These are phyloP conservation scores for Drosophila littoralis DNA, from an alignment of 1,140 invertebrate species.

Conservation along the genomic window DNA sequence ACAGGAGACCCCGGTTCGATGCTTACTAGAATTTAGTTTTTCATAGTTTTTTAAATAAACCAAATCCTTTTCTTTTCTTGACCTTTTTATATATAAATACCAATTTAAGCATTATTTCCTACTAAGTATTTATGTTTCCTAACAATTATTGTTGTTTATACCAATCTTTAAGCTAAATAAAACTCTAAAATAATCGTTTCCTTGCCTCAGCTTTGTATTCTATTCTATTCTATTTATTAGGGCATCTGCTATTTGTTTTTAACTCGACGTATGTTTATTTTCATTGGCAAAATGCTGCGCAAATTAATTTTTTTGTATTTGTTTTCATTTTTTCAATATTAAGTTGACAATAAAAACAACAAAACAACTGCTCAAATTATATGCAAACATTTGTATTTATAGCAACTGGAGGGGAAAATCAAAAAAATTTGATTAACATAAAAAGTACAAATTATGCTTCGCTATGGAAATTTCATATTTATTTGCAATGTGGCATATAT, in stretches of 20 bases:
- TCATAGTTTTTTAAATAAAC: too few species aligned
- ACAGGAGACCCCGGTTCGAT: too few species aligned
- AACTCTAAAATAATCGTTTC: too few species aligned
- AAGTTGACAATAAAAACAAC: slow-evolving; percentile 23
- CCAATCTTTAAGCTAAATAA: too few species aligned
- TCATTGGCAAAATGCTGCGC: slow-evolving; percentile 56
- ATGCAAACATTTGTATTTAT: slow-evolving; percentile 25
- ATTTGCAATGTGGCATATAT: not conserved
- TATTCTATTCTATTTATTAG: slow-evolving; percentile 15
- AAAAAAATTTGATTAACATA: not conserved
- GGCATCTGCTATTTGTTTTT: slow-evolving; percentile 21
- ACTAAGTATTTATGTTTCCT: too few species aligned
- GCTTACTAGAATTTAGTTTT: too few species aligned
- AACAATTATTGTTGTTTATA: too few species aligned
- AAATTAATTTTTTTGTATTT: slow-evolving; percentile 46
- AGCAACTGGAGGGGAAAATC: not conserved
- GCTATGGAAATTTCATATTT: slow-evolving; percentile 11
- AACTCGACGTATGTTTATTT: slow-evolving; percentile 30
- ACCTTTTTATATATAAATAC: too few species aligned
- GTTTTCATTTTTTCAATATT: slow-evolving; percentile 5
- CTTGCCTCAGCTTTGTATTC: too few species aligned
- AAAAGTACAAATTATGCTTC: slow-evolving; percentile 8
- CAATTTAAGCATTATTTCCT: too few species aligned
- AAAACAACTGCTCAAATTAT: slow-evolving; percentile 20
- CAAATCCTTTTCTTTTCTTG: too few species aligned